phyloP scores from a whole-genome alignment of 2,888 invertebrate species.

The Dorcus parallelipipedus region DNA sequence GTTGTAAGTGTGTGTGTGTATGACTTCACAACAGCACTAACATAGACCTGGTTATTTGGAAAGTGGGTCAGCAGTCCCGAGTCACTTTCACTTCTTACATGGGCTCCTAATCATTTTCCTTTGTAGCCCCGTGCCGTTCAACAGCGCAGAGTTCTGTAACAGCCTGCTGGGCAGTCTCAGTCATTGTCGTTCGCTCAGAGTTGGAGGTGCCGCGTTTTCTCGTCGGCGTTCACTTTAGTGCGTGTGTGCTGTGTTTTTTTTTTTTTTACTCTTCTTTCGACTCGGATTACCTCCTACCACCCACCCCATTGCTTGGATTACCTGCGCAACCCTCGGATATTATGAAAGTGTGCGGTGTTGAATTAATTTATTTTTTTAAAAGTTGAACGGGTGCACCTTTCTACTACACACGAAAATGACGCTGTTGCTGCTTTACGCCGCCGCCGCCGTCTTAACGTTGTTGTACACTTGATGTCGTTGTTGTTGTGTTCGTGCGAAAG shows the following conservation, averaged over 20 bases:
- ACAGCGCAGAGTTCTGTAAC: slow-evolving; percentile 34
- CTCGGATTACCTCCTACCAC: slow-evolving; percentile 20
- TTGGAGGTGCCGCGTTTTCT: not conserved
- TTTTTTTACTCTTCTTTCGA: too few relatives aligned
- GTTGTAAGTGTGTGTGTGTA: slow-evolving; percentile 42
- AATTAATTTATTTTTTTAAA: not conserved
- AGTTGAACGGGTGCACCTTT: too few relatives aligned
- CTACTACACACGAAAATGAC: too few relatives aligned
- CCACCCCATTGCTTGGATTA: slow-evolving; percentile 18
- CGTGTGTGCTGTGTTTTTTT: slow-evolving; percentile 18
- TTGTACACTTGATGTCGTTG: not conserved
- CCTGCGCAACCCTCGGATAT: slow-evolving; percentile 6
- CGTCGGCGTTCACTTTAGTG: slow-evolving; percentile 6
- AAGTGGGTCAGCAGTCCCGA: slow-evolving; percentile 79
- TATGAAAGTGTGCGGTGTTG: not conserved
- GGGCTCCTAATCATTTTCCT: slow-evolving; percentile 71
- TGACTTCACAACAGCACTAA: slow-evolving; percentile 58
- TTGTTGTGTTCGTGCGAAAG: not conserved
- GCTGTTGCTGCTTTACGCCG: too few relatives aligned
- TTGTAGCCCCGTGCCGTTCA: slow-evolving; percentile 59
- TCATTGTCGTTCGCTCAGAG: slow-evolving; percentile 2
- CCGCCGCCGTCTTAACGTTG: not conserved
- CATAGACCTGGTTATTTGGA: slow-evolving; percentile 91
- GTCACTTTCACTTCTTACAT: slow-evolving; percentile 88
- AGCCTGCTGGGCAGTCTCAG: slow-evolving; percentile 29